A percentile compares a stretch with the other conserved stretches of the same genome.
phyloP scores from a whole-genome alignment of 2,888 invertebrate genomes.

The Cancer borealis region DNA sequence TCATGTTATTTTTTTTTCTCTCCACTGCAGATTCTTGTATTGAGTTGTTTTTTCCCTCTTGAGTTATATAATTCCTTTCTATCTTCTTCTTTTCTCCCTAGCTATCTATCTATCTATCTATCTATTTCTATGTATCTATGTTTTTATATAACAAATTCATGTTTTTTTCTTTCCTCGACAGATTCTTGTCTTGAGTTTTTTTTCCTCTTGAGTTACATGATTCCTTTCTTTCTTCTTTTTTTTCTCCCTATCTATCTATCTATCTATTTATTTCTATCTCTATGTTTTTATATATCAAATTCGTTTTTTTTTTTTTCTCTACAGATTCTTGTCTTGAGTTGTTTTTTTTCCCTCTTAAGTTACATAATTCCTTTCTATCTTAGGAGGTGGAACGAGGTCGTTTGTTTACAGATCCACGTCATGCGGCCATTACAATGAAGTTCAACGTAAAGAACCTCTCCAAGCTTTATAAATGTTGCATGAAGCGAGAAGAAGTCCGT shows the following conservation, averaged over 20 bases:
- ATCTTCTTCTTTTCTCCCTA: too few relatives aligned
- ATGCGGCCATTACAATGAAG: slow-evolving; percentile 16
- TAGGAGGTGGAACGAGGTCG: neutral
- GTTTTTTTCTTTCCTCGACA: too few relatives aligned
- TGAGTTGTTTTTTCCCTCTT: too few relatives aligned
- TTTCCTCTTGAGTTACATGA: too few relatives aligned
- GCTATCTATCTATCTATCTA: too few relatives aligned
- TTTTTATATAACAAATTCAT: too few relatives aligned
- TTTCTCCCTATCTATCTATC: too few relatives aligned
- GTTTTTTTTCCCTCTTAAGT: neutral
- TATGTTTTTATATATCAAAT: neutral
- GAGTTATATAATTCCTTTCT: neutral
- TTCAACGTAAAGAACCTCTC: slow-evolving; percentile 12
- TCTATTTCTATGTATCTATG: too few relatives aligned
- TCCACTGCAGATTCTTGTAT: neutral
- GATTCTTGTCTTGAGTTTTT: too few relatives aligned
- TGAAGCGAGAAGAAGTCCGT: neutral
- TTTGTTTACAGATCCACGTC: neutral
- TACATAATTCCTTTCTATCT: neutral
- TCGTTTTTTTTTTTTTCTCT: neutral
- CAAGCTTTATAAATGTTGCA: neutral
- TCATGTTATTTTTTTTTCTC: neutral
- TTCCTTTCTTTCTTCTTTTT: too few relatives aligned
- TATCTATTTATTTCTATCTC: too few relatives aligned
- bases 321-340: neutral